Conservation (phyloP, 2,888 invertebrate genomes). For the Pachymerium ferrugineum region DNA sequence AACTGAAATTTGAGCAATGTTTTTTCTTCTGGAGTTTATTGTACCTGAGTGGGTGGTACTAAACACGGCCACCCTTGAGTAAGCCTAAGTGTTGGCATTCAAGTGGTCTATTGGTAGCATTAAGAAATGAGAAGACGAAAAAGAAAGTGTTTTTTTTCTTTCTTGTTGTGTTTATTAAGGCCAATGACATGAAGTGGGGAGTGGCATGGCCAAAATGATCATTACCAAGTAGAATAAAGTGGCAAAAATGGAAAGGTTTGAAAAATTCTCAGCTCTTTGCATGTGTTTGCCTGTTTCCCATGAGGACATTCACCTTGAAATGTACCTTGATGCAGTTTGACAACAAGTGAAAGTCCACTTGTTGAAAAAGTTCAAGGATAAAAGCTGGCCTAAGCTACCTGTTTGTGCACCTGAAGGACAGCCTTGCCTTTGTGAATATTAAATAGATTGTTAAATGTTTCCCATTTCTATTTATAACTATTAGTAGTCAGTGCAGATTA, state of each 20-base stretch:
- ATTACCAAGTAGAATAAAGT: too few species aligned
- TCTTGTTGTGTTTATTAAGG: neutral
- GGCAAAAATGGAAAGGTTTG: too few species aligned
- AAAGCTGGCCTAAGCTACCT: neutral
- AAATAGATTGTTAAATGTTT: neutral
- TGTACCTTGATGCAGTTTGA: neutral
- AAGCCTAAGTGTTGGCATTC: neutral
- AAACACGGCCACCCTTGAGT: too few species aligned
- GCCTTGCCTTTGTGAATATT: neutral
- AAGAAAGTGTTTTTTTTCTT: neutral
- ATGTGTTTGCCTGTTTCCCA: too few species aligned
- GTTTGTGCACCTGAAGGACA: neutral
- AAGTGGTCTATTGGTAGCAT: neutral
- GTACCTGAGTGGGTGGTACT: too few species aligned
- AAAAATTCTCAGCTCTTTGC: too few species aligned
- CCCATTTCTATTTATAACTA: neutral
- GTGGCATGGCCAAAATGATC: too few species aligned
- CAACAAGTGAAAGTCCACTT: neutral
- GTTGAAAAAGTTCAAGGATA: neutral
- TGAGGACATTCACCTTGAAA: neutral
- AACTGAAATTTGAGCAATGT: neutral
- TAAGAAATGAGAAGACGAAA: neutral
- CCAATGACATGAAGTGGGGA: too few species aligned
- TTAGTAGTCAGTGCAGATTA: too few species aligned
- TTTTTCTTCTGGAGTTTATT: neutral